A percentile compares a stretch with the other conserved stretches of the same genome.
phyloP scores from a whole-genome alignment of 2,113 vertebrate species.

The Ia io region DNA sequence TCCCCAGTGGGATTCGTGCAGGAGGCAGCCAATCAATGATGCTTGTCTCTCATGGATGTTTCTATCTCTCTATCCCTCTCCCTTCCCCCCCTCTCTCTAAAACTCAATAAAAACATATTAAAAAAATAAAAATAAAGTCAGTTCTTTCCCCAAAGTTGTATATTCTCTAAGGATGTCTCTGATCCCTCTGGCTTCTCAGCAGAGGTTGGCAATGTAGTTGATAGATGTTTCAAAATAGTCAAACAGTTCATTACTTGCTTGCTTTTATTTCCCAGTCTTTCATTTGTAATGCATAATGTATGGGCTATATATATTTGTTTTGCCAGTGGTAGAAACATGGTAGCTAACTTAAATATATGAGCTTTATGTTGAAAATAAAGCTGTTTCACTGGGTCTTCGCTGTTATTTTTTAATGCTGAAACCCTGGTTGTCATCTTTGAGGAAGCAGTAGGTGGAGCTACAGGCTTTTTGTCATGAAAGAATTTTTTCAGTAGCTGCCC shows the following conservation, averaged over 20 bases:
- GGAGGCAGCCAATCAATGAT: too few species aligned
- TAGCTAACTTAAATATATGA: constrained; percentile 28
- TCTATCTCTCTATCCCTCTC: too few species aligned
- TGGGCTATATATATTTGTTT: constrained; percentile 11
- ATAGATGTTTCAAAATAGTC: constrained; percentile 33
- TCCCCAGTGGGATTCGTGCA: too few species aligned
- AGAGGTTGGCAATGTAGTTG: constrained; percentile 33
- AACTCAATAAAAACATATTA: too few species aligned
- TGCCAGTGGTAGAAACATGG: constrained; percentile 1
- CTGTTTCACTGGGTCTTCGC: background rate
- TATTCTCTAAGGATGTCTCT: background rate
- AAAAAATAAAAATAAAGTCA: background rate
- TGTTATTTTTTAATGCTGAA: background rate
- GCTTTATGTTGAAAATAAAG: constrained; percentile 19
- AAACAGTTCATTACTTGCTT: background rate
- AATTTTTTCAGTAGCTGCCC: constrained; percentile 57
- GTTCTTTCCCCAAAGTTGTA: background rate
- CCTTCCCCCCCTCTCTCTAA: too few species aligned
- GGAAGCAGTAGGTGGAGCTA: constrained; percentile 83
- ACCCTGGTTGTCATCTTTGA: background rate
- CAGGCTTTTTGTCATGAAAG: constrained; percentile 76
- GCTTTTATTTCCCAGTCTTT: constrained; percentile 56
- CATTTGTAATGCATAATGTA: constrained; percentile 1
- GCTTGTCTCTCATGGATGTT: too few species aligned
- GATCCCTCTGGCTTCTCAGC: background rate